These are phyloP conservation scores for Ammodytes dubius DNA, from an alignment of 2,113 vertebrate genomes.

Conservation along the genomic window DNA sequence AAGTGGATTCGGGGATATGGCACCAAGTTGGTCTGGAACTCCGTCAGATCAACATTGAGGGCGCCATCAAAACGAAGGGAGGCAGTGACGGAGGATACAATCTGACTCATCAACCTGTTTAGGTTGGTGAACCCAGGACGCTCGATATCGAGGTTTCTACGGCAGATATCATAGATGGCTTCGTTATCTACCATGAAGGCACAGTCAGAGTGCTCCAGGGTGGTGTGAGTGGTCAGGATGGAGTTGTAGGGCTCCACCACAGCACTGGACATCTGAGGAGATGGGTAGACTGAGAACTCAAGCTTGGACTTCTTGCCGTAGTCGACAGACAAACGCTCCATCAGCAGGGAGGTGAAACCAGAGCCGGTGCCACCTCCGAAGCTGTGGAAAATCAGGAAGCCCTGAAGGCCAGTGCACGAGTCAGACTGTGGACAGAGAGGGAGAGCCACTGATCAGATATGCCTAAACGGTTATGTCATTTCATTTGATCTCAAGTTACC, in stretches of 20 bases:
- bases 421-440: constrained; percentile 45
- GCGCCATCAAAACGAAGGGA: constrained; percentile 80
- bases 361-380: constrained; percentile 73
- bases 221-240: constrained; percentile 87
- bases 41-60: constrained; percentile 86
- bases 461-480: too few species aligned
- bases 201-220: constrained; percentile 90
- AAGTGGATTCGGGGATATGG: constrained; percentile 82
- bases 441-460: too few species aligned
- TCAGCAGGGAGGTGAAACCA: constrained; percentile 90
- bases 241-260: constrained; percentile 93
- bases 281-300: constrained; percentile 88
- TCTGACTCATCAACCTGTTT: constrained; percentile 80
- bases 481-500: too few species aligned
- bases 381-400: constrained; percentile 59
- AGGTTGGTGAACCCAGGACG: constrained; percentile 87
- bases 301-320: constrained; percentile 92
- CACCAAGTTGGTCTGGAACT: constrained; percentile 88
- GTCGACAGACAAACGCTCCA: constrained; percentile 94
- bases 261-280: constrained; percentile 87
- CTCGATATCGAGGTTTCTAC: constrained; percentile 87
- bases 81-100: constrained; percentile 84
- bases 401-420: constrained; percentile 71
- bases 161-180: constrained; percentile 89
- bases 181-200: constrained; percentile 90